Percentiles rank a stretch among this genome's conserved stretches.
These are phyloP conservation scores for Triplophysa siluroides DNA, from an alignment of 2,113 vertebrate genomes.

Conservation along the genomic window DNA sequence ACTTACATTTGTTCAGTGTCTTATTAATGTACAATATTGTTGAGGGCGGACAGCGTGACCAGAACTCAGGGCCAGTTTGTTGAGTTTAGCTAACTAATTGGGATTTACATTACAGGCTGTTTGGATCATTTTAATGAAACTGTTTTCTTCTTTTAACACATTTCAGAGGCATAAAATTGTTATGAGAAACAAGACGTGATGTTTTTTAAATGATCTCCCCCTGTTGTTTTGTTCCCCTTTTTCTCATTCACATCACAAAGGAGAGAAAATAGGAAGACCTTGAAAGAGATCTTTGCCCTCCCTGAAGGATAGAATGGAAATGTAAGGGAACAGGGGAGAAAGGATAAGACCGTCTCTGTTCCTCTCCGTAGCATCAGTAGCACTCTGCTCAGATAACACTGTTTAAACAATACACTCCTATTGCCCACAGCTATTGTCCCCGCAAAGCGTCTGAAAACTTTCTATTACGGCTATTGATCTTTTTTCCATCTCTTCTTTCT, in stretches of 20 bases:
- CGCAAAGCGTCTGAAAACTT: constrained; percentile 45
- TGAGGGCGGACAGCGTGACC: constrained; percentile 18
- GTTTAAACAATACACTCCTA: constrained; percentile 62
- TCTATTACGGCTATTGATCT: constrained; percentile 53
- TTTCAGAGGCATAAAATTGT: constrained; percentile 6
- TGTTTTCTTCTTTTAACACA: constrained; percentile 1
- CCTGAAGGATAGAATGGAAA: constrained; percentile 66
- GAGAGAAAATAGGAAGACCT: constrained; percentile 59
- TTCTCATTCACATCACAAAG: constrained; percentile 49
- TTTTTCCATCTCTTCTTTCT: constrained; percentile 25
- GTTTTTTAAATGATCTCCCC: background rate
- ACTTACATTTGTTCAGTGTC: constrained; percentile 30
- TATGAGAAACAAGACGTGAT: constrained; percentile 26
- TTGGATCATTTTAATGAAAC: background rate
- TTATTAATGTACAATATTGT: constrained; percentile 15
- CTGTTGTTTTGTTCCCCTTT: constrained; percentile 29
- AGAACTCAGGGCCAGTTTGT: constrained; percentile 6
- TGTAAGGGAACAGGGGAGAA: constrained; percentile 65
- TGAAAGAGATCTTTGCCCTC: constrained; percentile 62
- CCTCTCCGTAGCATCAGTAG: constrained; percentile 15
- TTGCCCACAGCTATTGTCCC: constrained; percentile 66
- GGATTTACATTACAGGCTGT: background rate
- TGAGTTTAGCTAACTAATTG: background rate
- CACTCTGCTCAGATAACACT: constrained; percentile 52
- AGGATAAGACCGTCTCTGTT: constrained; percentile 26